Percentiles rank a stretch among this genome's conserved stretches.
These are phyloP conservation scores for Uloborus diversus DNA, from an alignment of 1,140 invertebrate species.

Conservation along the genomic window DNA sequence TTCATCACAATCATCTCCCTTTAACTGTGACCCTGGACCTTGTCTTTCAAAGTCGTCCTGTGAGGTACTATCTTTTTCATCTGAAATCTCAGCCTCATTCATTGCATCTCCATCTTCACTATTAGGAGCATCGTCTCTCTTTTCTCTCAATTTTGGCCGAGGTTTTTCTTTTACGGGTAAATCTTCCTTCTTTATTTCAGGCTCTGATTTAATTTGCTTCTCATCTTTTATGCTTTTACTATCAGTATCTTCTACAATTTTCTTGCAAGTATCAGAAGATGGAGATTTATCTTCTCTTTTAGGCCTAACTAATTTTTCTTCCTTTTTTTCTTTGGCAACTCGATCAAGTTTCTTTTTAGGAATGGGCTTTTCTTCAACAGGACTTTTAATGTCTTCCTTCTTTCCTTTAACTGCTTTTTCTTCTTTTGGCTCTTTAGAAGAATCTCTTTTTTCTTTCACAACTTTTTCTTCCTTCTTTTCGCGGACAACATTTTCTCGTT, in stretches of 20 bases:
- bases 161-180: background rate
- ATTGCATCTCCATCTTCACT: constrained; percentile 14
- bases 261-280: constrained; percentile 56
- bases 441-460: constrained; percentile 24
- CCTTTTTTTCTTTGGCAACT: constrained; percentile 25
- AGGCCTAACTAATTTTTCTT: background rate
- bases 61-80: background rate
- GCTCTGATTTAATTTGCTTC: background rate
- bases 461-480: constrained; percentile 21
- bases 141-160: constrained; percentile 1
- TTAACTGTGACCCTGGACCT: background rate
- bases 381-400: constrained; percentile 23
- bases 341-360: background rate
- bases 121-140: background rate
- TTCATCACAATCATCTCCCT: constrained; percentile 18
- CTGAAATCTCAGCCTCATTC: background rate
- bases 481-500: constrained; percentile 15
- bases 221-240: constrained; percentile 21
- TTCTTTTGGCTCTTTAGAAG: constrained; percentile 21
- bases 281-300: constrained; percentile 15
- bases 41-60: background rate
- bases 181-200: constrained; percentile 32
- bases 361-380: constrained; percentile 12
- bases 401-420: constrained; percentile 16
- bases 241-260: constrained; percentile 58